Percentiles rank a stretch among this genome's conserved stretches.
These are phyloP conservation scores for Solea senegalensis DNA, from an alignment of 2,113 vertebrate genomes.

Conservation along the genomic window DNA sequence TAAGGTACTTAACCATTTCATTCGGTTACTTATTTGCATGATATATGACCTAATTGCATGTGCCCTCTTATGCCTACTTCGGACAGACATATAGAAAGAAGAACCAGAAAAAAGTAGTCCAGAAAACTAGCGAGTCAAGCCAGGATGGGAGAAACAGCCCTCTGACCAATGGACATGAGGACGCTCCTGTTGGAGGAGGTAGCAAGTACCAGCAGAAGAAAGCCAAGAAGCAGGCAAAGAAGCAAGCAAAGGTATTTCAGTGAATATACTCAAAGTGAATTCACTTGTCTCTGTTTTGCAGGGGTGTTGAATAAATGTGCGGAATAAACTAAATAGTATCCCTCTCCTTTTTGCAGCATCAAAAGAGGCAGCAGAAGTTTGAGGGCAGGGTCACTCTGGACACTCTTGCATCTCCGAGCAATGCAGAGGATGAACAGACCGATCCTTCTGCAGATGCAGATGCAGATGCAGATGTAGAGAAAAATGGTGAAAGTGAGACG, in stretches of 20 bases:
- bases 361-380: slow-evolving; percentile 89
- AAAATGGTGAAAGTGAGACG: slow-evolving; percentile 10
- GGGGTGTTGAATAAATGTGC: background rate
- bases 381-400: slow-evolving; percentile 80
- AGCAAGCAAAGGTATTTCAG: slow-evolving; percentile 89
- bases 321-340: background rate
- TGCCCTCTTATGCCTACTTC: background rate
- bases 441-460: background rate
- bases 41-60: background rate
- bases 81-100: slow-evolving; percentile 81
- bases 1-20: slow-evolving; percentile 62
- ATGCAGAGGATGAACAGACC: slow-evolving; percentile 3
- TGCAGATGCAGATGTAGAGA: background rate
- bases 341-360: slow-evolving; percentile 78
- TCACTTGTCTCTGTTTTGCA: background rate
- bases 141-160: slow-evolving; percentile 75
- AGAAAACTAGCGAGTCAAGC: slow-evolving; percentile 74
- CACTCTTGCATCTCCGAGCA: slow-evolving; percentile 35
- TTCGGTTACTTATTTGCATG: background rate
- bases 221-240: slow-evolving; percentile 94
- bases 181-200: slow-evolving; percentile 66
- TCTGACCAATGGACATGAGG: slow-evolving; percentile 68
- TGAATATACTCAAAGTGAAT: background rate
- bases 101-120: slow-evolving; percentile 80
- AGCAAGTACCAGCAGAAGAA: slow-evolving; percentile 97